Percentiles rank a stretch among this genome's conserved stretches.
These are phyloP conservation scores for Syngnathus scovelli DNA, from an alignment of 2,113 vertebrate genomes.

Conservation along the genomic window DNA sequence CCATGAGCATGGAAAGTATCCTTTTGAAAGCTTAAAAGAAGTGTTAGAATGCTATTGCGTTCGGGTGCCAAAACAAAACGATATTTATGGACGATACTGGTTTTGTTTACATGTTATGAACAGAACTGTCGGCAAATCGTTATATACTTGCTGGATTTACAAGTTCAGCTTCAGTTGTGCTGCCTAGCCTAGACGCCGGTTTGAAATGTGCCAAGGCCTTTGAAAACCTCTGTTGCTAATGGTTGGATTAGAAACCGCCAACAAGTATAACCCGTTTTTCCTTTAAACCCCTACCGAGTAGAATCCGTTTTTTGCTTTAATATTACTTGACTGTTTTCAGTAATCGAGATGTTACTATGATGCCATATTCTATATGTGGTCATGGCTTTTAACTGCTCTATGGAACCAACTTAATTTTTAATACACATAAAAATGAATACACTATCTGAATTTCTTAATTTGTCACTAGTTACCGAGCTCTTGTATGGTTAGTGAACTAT, in stretches of 20 bases:
- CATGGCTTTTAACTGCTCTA: too few relatives aligned
- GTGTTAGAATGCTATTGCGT: not conserved
- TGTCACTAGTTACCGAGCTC: not conserved
- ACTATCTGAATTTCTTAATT: not conserved
- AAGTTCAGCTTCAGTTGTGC: fast-evolving
- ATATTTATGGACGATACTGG: not conserved
- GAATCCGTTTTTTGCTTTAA: not conserved
- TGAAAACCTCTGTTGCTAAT: constrained; percentile 7
- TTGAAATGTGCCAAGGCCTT: constrained; percentile 22
- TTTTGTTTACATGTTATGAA: not conserved
- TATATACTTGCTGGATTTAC: not conserved
- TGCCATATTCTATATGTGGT: not conserved
- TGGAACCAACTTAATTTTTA: too few relatives aligned
- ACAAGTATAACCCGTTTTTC: not conserved
- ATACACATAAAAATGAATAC: too few relatives aligned
- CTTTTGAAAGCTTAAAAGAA: constrained; percentile 44
- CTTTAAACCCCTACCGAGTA: not conserved
- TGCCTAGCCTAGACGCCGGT: fast-evolving
- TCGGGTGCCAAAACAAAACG: constrained; percentile 1
- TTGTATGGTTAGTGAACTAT: not conserved
- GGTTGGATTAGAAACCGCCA: constrained; percentile 10
- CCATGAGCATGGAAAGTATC: constrained; percentile 76
- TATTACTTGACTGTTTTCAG: not conserved
- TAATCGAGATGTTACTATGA: not conserved
- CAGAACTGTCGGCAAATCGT: not conserved